A percentile compares a stretch with the other conserved stretches of the same genome.
Conservation (phyloP, 1,140 invertebrate species). For the Thaumatotibia leucotreta region DNA sequence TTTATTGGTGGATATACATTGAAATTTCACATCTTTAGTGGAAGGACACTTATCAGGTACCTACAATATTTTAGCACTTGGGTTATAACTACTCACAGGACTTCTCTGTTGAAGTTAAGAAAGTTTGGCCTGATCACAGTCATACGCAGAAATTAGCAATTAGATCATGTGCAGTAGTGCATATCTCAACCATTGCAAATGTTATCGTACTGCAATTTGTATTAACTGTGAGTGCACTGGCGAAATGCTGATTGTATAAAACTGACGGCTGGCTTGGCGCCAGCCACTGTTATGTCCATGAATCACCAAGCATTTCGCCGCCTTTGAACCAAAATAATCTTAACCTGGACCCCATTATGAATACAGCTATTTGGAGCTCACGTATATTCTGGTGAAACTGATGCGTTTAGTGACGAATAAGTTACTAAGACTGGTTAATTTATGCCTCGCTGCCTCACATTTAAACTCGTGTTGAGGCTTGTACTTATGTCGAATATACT, state of each 20-base stretch:
- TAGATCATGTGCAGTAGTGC: no score
- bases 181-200: no score
- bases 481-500: not conserved
- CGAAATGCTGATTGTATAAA: conserved; percentile 10
- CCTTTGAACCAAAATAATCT: not conserved
- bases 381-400: not conserved
- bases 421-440: not conserved
- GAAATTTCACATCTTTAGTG: no score
- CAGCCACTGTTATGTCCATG: not conserved
- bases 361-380: not conserved
- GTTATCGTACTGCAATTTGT: no score
- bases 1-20: no score
- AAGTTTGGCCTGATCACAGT: no score
- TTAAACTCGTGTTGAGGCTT: conserved; percentile 8
- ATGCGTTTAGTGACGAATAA: not conserved
- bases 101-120: no score
- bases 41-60: no score
- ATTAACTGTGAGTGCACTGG: not conserved
- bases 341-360: not conserved
- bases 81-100: no score
- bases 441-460: not conserved
- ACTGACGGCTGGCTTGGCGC: not conserved
- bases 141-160: not conserved
- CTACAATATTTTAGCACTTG: no score
- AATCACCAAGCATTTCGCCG: not conserved